These are phyloP conservation scores for Amphiura filiformis DNA, from an alignment of 35 echinoderm and acorn worm species.

Conservation along the genomic window DNA sequence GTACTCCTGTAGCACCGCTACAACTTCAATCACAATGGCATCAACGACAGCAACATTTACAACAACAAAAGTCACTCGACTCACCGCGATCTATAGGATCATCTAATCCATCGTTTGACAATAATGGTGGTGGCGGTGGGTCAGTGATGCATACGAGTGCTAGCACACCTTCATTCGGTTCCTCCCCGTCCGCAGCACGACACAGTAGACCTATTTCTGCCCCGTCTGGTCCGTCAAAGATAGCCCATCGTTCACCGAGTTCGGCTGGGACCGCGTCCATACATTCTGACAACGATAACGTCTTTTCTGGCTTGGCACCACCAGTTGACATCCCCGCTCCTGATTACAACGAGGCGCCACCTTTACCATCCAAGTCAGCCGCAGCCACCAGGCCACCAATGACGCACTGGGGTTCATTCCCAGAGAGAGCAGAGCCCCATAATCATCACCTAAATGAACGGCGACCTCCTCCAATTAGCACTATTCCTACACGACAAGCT, in stretches of 20 bases:
- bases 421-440: neutral
- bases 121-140: neutral
- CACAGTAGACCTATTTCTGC: neutral
- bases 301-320: constrained; percentile 13
- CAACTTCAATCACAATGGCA: no score
- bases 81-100: neutral
- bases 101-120: neutral
- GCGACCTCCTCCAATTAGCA: constrained; percentile 44
- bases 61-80: no score
- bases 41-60: no score
- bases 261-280: neutral
- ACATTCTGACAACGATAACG: neutral
- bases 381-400: neutral
- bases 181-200: neutral
- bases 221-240: neutral
- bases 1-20: no score
- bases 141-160: neutral
- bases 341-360: constrained; percentile 42
- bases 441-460: neutral
- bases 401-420: neutral
- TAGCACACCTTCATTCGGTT: neutral
- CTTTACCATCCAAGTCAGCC: neutral
- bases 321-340: constrained; percentile 46
- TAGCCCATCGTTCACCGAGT: neutral
- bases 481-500: constrained; percentile 25